Evolutionary conservation across 2,797 vertebrate species (phyloP).

Genomic region (Pseudocheirus occidentalis): DNA sequence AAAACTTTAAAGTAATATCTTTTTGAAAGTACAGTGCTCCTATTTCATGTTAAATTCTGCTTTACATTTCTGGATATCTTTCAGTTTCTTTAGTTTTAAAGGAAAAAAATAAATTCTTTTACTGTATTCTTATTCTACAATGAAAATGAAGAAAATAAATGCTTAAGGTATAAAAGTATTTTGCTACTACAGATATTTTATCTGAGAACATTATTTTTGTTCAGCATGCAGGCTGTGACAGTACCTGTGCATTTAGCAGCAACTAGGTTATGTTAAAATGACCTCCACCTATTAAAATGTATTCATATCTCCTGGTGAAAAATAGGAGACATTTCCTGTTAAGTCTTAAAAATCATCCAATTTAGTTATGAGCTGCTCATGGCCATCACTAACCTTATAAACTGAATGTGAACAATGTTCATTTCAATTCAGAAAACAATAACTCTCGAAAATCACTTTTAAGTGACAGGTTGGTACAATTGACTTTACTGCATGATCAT

Average conservation of each 20-base stretch:
- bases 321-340: constrained; percentile 21
- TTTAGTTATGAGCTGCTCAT: constrained; percentile 45
- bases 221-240: not conserved
- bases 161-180: not conserved
- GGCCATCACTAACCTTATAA: constrained; percentile 55
- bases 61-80: not conserved
- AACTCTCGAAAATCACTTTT: constrained; percentile 65
- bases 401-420: constrained; percentile 18
- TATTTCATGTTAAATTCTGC: not conserved
- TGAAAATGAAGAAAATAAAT: not conserved
- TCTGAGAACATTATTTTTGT: not conserved
- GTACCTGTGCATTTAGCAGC: constrained; percentile 2
- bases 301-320: constrained; percentile 22
- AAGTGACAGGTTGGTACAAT: constrained; percentile 55
- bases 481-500: constrained; percentile 20
- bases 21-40: not conserved
- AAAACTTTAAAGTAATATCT: not conserved
- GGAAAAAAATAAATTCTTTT: not conserved
- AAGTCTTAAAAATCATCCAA: constrained; percentile 27
- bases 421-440: constrained; percentile 57
- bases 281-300: constrained; percentile 34
- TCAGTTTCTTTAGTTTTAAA: not conserved
- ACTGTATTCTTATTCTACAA: not conserved
- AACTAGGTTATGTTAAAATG: constrained; percentile 39
- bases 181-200: not conserved